phyloP scores from a whole-genome alignment of 2,888 invertebrate genomes.

The Drosophila anomalata region DNA sequence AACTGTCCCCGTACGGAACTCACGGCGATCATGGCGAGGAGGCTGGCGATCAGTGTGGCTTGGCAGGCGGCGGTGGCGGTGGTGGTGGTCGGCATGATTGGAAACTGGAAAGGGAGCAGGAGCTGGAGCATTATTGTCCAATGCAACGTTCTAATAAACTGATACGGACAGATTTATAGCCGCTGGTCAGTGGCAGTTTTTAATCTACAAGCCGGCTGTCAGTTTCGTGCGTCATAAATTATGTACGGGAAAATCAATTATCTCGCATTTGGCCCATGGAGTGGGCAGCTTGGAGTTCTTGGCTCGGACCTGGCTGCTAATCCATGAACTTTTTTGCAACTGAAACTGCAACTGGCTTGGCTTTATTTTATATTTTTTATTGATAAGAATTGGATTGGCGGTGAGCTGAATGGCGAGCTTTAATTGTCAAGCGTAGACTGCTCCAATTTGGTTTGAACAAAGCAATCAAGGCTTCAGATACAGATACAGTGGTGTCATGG shows the following conservation, averaged over 20 bases:
- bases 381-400: conserved; percentile 65
- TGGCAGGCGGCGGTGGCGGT: conserved; percentile 43
- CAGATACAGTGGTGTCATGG: conserved; percentile 18
- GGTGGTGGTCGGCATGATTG: conserved; percentile 51
- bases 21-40: conserved; percentile 33
- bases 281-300: conserved; percentile 40
- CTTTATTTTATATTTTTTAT: conserved; percentile 42
- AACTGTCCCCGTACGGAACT: conserved; percentile 64
- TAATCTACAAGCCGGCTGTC: conserved; percentile 68
- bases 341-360: conserved; percentile 42
- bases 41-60: conserved; percentile 44
- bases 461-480: conserved; percentile 32
- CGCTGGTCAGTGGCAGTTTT: conserved; percentile 61
- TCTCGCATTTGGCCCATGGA: conserved; percentile 52
- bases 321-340: conserved; percentile 67
- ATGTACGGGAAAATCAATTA: conserved; percentile 78
- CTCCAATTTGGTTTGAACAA: conserved; percentile 44
- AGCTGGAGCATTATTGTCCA: conserved; percentile 31
- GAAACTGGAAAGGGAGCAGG: conserved; percentile 38
- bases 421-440: conserved; percentile 50
- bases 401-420: conserved; percentile 42
- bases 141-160: conserved; percentile 57
- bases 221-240: conserved; percentile 78
- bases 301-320: conserved; percentile 45
- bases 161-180: conserved; percentile 70